phyloP scores from a whole-genome alignment of 1,140 invertebrate genomes.

The Thaumatotibia leucotreta region DNA sequence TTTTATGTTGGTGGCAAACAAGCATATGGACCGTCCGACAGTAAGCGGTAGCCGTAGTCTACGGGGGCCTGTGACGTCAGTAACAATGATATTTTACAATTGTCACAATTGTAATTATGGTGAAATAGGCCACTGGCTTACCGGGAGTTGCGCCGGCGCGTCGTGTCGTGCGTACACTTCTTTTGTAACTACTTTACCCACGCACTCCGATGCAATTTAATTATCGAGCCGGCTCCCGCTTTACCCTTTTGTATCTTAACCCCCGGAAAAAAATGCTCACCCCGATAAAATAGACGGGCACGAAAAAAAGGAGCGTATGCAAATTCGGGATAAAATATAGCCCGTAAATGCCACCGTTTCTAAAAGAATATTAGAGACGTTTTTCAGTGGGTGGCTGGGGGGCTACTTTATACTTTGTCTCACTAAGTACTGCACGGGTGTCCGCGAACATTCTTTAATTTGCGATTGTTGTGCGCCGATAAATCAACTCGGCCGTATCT shows the following conservation, averaged over 20 bases:
- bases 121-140: too few relatives aligned
- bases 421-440: conserved; percentile 69
- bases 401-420: conserved; percentile 74
- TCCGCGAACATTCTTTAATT: conserved; percentile 69
- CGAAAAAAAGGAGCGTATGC: conserved; percentile 77
- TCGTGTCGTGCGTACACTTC: conserved; percentile 17
- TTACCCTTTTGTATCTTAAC: conserved; percentile 78
- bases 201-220: conserved; percentile 71
- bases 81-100: too few relatives aligned
- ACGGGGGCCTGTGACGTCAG: too few relatives aligned
- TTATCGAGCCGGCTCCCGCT: conserved; percentile 68
- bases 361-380: conserved; percentile 79
- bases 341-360: conserved; percentile 78
- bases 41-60: too few relatives aligned
- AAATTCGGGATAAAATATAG: conserved; percentile 79
- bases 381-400: conserved; percentile 76
- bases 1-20: too few relatives aligned
- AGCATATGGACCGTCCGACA: too few relatives aligned
- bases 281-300: conserved; percentile 73
- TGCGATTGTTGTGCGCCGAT: conserved; percentile 63
- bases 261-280: conserved; percentile 75
- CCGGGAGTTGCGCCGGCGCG: too few relatives aligned
- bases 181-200: conserved; percentile 17
- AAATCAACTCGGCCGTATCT: conserved; percentile 43
- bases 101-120: too few relatives aligned